Conservation (phyloP, 2,888 invertebrate species). For the Cryptophagus acutangulus region DNA sequence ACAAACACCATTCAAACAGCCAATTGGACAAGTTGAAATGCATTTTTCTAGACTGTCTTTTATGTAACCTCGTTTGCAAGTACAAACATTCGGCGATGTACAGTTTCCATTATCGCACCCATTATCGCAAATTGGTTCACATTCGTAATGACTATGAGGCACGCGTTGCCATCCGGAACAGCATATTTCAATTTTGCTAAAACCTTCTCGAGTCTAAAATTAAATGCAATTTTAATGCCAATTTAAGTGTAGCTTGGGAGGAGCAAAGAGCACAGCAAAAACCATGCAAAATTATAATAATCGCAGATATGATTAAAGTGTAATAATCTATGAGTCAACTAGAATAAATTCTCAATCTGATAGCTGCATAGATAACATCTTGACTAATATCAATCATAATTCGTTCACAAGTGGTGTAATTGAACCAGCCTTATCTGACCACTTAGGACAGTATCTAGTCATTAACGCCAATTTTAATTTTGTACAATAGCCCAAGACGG, state of each 20-base stretch:
- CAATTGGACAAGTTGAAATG: slow-evolving; percentile 63
- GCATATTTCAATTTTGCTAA: slow-evolving; percentile 64
- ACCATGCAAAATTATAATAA: too few species aligned
- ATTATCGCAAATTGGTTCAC: slow-evolving; percentile 60
- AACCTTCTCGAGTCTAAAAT: slow-evolving; percentile 55
- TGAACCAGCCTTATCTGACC: too few species aligned
- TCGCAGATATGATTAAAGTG: too few species aligned
- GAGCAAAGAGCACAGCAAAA: too few species aligned
- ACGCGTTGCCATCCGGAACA: slow-evolving; percentile 67
- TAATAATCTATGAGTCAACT: too few species aligned
- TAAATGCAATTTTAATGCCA: slow-evolving; percentile 3
- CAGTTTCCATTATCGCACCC: slow-evolving; percentile 68
- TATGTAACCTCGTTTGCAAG: slow-evolving; percentile 58
- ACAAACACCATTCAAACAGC: slow-evolving; percentile 64
- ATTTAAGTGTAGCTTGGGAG: slow-evolving; percentile 1
- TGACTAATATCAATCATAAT: too few species aligned
- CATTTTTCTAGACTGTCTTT: slow-evolving; percentile 51
- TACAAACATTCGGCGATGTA: slow-evolving; percentile 60
- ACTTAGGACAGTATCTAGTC: too few species aligned
- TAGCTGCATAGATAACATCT: too few species aligned
- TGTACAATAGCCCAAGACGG: too few species aligned
- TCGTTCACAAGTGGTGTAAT: too few species aligned
- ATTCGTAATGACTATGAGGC: slow-evolving; percentile 52
- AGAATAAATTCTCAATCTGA: too few species aligned
- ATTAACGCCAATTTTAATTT: too few species aligned